These are phyloP conservation scores for Drosophila pegasa DNA, from an alignment of 2,888 invertebrate genomes.

Conservation along the genomic window DNA sequence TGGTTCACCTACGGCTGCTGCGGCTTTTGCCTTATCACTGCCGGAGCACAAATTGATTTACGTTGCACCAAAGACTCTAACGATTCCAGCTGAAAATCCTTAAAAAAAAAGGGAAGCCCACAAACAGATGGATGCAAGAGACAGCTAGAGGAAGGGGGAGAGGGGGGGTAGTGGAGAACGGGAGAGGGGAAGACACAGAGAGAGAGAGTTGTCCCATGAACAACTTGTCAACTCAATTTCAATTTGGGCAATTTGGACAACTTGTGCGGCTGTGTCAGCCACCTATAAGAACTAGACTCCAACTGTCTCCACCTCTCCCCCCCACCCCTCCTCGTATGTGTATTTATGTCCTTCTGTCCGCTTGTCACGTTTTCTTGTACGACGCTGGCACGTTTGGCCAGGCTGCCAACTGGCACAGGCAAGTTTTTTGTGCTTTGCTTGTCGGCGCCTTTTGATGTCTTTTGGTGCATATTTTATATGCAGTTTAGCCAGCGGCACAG, in stretches of 20 bases:
- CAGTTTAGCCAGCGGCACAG: conserved; percentile 73
- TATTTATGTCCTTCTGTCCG: conserved; percentile 8
- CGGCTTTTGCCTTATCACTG: conserved; percentile 41
- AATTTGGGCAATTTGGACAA: conserved; percentile 80
- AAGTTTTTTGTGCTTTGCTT: conserved; percentile 70
- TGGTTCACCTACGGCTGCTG: conserved; percentile 49
- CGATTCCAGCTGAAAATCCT: not conserved
- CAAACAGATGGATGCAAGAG: conserved; percentile 26
- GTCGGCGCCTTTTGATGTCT: conserved; percentile 72
- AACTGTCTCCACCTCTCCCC: not conserved
- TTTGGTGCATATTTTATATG: conserved; percentile 77
- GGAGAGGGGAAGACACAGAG: too few species aligned
- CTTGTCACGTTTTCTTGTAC: conserved; percentile 67
- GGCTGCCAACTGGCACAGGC: conserved; percentile 62
- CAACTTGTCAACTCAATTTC: conserved; percentile 81
- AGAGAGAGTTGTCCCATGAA: conserved; percentile 38
- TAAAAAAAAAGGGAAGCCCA: conserved; percentile 11
- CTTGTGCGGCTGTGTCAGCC: conserved; percentile 70
- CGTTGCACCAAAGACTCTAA: conserved; percentile 8
- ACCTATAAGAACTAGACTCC: conserved; percentile 23
- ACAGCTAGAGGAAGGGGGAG: not conserved
- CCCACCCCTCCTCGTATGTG: conserved; percentile 10
- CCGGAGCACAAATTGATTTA: conserved; percentile 70
- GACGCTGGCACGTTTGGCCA: conserved; percentile 70
- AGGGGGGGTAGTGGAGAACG: not conserved